A percentile compares a stretch with the other conserved stretches of the same genome.
These are phyloP conservation scores for Epicauta chinensis DNA, from an alignment of 1,140 invertebrate genomes.

Conservation along the genomic window DNA sequence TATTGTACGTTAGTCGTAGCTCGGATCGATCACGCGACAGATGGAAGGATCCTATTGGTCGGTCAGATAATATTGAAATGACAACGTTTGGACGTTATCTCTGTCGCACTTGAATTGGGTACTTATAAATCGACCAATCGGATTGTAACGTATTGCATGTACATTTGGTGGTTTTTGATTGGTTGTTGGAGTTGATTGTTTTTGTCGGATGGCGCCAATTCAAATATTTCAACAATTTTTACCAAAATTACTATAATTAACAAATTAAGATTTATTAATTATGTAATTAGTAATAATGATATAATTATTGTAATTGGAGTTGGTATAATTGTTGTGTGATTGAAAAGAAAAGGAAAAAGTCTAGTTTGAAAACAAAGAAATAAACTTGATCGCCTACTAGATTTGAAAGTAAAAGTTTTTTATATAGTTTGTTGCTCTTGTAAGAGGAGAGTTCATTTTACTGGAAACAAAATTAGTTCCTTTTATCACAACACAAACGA, in stretches of 20 bases:
- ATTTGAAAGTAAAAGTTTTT: constrained; percentile 24
- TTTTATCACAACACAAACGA: too few species aligned
- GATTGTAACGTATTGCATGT: constrained; percentile 17
- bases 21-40: constrained; percentile 31
- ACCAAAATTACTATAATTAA: not conserved
- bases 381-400: constrained; percentile 20
- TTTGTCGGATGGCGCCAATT: constrained; percentile 15
- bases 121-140: not conserved
- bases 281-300: not conserved
- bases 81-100: constrained; percentile 20
- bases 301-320: not conserved
- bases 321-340: not conserved
- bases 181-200: constrained; percentile 19
- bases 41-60: constrained; percentile 41
- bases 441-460: too few species aligned
- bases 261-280: not conserved
- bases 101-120: constrained; percentile 1
- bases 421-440: not conserved
- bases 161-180: constrained; percentile 38
- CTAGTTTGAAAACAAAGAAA: constrained; percentile 21
- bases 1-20: constrained; percentile 16
- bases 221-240: constrained; percentile 5
- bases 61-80: constrained; percentile 1
- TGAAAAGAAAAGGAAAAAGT: constrained; percentile 14
- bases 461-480: too few species aligned